Conservation (phyloP, 2,797 vertebrate species). For the Yasuhikotakia modesta region DNA sequence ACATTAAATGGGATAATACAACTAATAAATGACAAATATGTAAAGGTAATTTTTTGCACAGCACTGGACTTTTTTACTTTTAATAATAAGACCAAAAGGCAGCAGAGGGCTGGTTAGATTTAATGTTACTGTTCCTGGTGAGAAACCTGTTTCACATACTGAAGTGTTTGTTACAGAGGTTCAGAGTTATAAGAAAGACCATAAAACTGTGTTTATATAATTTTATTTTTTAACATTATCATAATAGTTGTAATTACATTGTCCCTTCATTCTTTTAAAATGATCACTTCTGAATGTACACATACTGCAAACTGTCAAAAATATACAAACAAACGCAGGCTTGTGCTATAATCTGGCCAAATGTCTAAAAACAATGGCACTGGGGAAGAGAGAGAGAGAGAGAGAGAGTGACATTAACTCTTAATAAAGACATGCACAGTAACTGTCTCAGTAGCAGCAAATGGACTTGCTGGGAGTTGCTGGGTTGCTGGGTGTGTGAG, state of each 20-base stretch:
- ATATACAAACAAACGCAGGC: slow-evolving; percentile 86
- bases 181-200: slow-evolving; percentile 28
- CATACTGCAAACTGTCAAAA: slow-evolving; percentile 86
- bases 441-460: slow-evolving; percentile 76
- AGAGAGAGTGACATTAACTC: slow-evolving; percentile 65
- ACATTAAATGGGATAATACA: too few relatives aligned
- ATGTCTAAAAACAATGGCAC: slow-evolving; percentile 85
- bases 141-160: too few relatives aligned
- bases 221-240: slow-evolving; percentile 74
- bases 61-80: too few relatives aligned
- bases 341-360: slow-evolving; percentile 86
- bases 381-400: slow-evolving; percentile 64
- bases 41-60: too few relatives aligned
- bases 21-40: too few relatives aligned
- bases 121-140: too few relatives aligned
- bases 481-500: slow-evolving; percentile 71
- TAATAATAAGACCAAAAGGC: too few relatives aligned
- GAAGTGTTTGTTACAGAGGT: too few relatives aligned
- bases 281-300: slow-evolving; percentile 85
- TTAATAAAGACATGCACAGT: slow-evolving; percentile 82
- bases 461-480: too few relatives aligned
- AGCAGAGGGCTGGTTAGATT: too few relatives aligned
- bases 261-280: slow-evolving; percentile 82
- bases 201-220: slow-evolving; percentile 78
- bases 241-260: slow-evolving; percentile 78